Evolutionary conservation across 1,140 invertebrate species (phyloP).

Genomic region (Sinella curviseta): DNA sequence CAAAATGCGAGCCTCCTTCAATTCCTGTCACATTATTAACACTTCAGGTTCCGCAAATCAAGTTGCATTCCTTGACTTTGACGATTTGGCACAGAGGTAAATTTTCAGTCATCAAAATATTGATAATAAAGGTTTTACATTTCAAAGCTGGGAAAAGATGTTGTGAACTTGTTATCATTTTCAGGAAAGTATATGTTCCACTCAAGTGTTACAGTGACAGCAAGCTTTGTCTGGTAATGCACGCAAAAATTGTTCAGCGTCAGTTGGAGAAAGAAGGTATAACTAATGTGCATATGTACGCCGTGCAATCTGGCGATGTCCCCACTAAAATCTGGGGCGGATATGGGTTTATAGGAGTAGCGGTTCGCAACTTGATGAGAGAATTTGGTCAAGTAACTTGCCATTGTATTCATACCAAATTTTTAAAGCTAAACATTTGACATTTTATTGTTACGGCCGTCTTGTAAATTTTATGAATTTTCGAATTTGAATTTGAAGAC

Average conservation of each 20-base stretch:
- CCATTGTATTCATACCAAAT: too few relatives aligned
- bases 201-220: slow-evolving; percentile 74
- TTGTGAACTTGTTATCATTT: too few relatives aligned
- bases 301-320: slow-evolving; percentile 84
- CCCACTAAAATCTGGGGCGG: slow-evolving; percentile 70
- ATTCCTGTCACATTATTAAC: slow-evolving; percentile 54
- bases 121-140: too few relatives aligned
- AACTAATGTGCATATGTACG: slow-evolving; percentile 65
- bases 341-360: not conserved
- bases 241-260: slow-evolving; percentile 68
- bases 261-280: slow-evolving; percentile 60
- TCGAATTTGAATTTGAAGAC: not conserved
- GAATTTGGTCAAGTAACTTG: not conserved
- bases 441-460: not conserved
- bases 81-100: too few relatives aligned
- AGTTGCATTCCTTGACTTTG: too few relatives aligned
- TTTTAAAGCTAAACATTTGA: too few relatives aligned
- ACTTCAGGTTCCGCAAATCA: not conserved
- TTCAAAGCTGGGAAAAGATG: too few relatives aligned
- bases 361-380: not conserved
- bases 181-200: not conserved
- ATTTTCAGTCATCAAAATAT: too few relatives aligned
- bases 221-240: slow-evolving; percentile 82
- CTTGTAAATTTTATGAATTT: not conserved
- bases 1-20: slow-evolving; percentile 81